Evolutionary conservation across 1,140 invertebrate species (phyloP), one percentile per base, ranked within the genome.

Genomic region (Cotesia chilonis): DNA sequence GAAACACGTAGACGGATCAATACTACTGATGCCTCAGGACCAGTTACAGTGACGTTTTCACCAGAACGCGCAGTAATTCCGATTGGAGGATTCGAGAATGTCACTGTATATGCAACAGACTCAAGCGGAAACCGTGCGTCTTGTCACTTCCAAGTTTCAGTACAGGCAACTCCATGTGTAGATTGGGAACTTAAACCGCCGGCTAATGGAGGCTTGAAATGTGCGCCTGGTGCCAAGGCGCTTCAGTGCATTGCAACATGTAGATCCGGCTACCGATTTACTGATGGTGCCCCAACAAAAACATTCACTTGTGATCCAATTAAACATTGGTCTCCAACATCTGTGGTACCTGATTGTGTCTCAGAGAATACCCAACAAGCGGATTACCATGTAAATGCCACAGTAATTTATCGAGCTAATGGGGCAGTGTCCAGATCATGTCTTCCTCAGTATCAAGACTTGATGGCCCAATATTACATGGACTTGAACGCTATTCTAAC

Each of bases 111-210:
- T 51, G 96, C 96, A 0, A 91, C 91, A 0, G 97, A 98, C 82
- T 92, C 92, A 78, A 95, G 92, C 83, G 95, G 95, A 66, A 98
- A 99, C 81, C 90, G 92, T 75, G 96, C 96, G 9, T 90, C 90
- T 47, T 98, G 97, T 85, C 90, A 98, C 81, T 99, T 98, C 91
- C 97, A 98, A 89, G 95, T 95, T 84, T 93, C 94, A 0, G 94
- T 96, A 3, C 94, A 97, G 90, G 95, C 97, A 2, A 96, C 96
- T 2, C 93, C 94, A 12, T 99, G 97, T 81, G 95, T 96, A 1
- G 94, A 96, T 80, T 98, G 96, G 95, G 96, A 98, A 83, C 81
- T 98, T 1, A 92, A 92, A 82, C 90, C 93, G 17, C 96, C 97
- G 6, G 92, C 93, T 2, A 93, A 97, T 84, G 96, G 96, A 51